A percentile compares a stretch with the other conserved stretches of the same genome.
Evolutionary conservation across 2,888 invertebrate genomes (phyloP).

Genomic region (Orthosia gothica): DNA sequence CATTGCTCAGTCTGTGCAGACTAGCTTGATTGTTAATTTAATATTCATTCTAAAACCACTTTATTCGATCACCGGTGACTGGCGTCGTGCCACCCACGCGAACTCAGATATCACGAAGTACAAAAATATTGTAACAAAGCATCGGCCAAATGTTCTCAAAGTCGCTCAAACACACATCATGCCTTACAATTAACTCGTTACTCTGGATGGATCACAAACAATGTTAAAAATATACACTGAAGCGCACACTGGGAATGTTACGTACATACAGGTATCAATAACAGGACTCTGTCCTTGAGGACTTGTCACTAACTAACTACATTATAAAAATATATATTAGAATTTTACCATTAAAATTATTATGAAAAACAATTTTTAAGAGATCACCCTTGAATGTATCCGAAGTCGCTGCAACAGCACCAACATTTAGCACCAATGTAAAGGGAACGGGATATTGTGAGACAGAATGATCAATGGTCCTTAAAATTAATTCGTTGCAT

Average conservation of each 20-base stretch:
- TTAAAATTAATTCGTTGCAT: constrained; percentile 83
- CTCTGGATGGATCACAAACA: constrained; percentile 91
- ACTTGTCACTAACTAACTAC: constrained; percentile 82
- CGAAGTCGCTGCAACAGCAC: constrained; percentile 85
- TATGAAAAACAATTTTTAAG: constrained; percentile 80
- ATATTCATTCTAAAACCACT: constrained; percentile 53
- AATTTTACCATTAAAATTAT: constrained; percentile 70
- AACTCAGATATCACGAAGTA: constrained; percentile 53
- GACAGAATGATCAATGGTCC: constrained; percentile 67
- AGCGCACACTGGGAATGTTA: constrained; percentile 91
- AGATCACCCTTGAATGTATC: constrained; percentile 87
- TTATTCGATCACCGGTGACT: constrained; percentile 50
- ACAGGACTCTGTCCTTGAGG: constrained; percentile 74
- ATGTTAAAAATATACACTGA: constrained; percentile 86
- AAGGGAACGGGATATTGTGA: constrained; percentile 69
- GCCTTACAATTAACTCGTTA: constrained; percentile 87
- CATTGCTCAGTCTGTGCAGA: constrained; percentile 23
- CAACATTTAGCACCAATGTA: constrained; percentile 82
- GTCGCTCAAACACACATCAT: constrained; percentile 87
- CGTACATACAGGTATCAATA: constrained; percentile 91
- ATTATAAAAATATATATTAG: constrained; percentile 87
- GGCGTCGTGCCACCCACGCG: constrained; percentile 52
- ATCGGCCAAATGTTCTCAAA: constrained; percentile 79
- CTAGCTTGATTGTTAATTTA: constrained; percentile 43
- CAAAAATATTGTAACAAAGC: constrained; percentile 75